Evolutionary conservation across 2,888 invertebrate species (phyloP).

Genomic region (Meiosimyza platycephala): DNA sequence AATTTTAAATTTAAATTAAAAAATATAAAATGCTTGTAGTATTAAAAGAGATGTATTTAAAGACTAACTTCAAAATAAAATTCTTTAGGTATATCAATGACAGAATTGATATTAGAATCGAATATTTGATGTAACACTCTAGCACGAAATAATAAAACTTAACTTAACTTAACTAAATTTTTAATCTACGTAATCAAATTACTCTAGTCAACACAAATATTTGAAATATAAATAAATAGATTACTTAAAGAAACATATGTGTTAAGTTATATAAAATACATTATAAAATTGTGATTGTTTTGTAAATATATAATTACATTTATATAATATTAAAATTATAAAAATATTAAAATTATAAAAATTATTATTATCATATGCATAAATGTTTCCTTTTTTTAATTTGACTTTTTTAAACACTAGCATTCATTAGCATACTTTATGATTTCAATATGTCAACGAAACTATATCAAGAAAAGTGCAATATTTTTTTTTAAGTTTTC

Average conservation of each 20-base stretch:
- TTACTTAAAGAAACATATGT: not conserved
- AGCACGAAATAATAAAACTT: not conserved
- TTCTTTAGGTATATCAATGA: no score
- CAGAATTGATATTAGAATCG: not conserved
- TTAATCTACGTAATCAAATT: constrained; percentile 25
- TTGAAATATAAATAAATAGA: constrained; percentile 49
- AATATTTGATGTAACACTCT: not conserved
- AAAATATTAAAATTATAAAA: no score
- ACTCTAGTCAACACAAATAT: constrained; percentile 28
- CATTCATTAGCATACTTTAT: no score
- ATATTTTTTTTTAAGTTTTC: not conserved
- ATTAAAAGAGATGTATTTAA: no score
- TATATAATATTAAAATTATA: not conserved
- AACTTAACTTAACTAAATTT: not conserved
- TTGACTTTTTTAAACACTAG: no score
- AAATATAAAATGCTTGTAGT: not conserved
- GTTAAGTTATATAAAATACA: constrained; percentile 1
- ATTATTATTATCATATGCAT: no score
- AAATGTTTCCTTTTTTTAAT: no score
- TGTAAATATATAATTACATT: constrained; percentile 40
- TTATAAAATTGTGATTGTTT: constrained; percentile 55
- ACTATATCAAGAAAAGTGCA: constrained; percentile 6
- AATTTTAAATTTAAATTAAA: not conserved
- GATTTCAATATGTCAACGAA: not conserved
- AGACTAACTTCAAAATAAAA: no score